phyloP scores from a whole-genome alignment of 1,140 invertebrate genomes.

The Sarcophaga peregrina region DNA sequence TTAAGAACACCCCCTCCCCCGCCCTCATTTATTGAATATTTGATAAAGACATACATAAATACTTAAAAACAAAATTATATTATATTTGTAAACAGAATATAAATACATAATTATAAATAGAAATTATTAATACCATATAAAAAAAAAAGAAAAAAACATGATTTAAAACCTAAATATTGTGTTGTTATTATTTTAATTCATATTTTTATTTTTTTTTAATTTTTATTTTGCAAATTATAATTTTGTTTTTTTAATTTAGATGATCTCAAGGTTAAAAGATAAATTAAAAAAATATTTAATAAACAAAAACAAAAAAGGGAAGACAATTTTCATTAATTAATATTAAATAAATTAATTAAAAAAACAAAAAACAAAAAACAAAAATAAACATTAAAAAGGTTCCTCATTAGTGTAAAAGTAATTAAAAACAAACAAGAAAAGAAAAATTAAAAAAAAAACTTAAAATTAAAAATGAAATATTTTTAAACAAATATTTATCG shows the following conservation, averaged over 20 bases:
- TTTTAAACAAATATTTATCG: not conserved
- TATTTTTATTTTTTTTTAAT: not conserved
- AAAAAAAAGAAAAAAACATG: not conserved
- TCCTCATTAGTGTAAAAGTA: conserved; percentile 64
- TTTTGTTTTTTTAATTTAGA: conserved; percentile 20
- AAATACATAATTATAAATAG: no score
- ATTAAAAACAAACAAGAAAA: conserved; percentile 51
- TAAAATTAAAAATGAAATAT: not conserved
- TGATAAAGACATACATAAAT: not conserved
- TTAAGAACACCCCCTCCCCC: not conserved
- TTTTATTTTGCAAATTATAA: conserved; percentile 48
- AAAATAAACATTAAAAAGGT: conserved; percentile 60
- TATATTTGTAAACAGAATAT: no score
- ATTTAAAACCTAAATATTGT: not conserved
- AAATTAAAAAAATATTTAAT: not conserved
- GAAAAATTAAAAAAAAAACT: not conserved
- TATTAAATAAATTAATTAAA: not conserved
- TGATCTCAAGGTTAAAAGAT: conserved; percentile 26
- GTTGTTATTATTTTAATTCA: not conserved
- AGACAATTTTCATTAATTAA: conserved; percentile 18
- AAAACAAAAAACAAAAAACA: not conserved
- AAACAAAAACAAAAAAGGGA: not conserved
- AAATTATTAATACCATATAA: no score
- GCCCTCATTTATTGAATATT: not conserved
- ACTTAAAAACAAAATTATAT: not conserved